Percentiles rank a stretch among this genome's conserved stretches.
Conservation (phyloP, 1,140 invertebrate genomes). For the Hyphantria cunea region DNA sequence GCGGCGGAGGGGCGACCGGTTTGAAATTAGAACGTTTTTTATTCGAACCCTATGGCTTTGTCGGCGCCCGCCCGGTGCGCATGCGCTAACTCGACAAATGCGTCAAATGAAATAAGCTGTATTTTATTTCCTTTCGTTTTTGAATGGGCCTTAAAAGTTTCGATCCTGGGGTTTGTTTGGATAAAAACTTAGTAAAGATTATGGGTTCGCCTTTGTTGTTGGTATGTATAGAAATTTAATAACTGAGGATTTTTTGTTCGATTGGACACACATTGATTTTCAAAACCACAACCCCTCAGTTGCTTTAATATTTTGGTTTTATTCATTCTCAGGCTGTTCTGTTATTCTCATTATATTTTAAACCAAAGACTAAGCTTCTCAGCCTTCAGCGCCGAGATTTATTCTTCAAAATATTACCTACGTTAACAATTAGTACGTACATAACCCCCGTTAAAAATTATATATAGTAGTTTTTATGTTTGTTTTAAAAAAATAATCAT, state of each 20-base stretch:
- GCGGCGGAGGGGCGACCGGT: constrained; percentile 76
- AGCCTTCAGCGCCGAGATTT: too few species aligned
- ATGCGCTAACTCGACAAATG: constrained; percentile 79
- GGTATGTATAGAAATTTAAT: constrained; percentile 28
- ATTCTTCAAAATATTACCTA: too few species aligned
- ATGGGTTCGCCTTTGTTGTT: constrained; percentile 23
- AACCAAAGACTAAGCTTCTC: too few species aligned
- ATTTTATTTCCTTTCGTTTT: constrained; percentile 76
- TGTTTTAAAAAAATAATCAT: too few species aligned
- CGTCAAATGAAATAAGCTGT: constrained; percentile 77
- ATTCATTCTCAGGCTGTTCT: background rate
- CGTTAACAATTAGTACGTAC: too few species aligned
- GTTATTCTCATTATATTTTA: too few species aligned
- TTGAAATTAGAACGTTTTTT: constrained; percentile 81
- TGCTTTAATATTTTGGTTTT: background rate
- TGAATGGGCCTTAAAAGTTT: constrained; percentile 65
- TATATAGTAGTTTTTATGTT: too few species aligned
- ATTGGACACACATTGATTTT: constrained; percentile 21
- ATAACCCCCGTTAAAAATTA: too few species aligned
- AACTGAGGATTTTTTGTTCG: constrained; percentile 25
- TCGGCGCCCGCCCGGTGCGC: constrained; percentile 76
- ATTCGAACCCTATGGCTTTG: constrained; percentile 62
- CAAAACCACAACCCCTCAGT: constrained; percentile 5
- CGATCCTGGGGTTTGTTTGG: constrained; percentile 43
- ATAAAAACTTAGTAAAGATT: constrained; percentile 37